Base-by-base conservation (phyloP, 2,888 invertebrate genomes). In the Pristionchus arcanus region DNA sequence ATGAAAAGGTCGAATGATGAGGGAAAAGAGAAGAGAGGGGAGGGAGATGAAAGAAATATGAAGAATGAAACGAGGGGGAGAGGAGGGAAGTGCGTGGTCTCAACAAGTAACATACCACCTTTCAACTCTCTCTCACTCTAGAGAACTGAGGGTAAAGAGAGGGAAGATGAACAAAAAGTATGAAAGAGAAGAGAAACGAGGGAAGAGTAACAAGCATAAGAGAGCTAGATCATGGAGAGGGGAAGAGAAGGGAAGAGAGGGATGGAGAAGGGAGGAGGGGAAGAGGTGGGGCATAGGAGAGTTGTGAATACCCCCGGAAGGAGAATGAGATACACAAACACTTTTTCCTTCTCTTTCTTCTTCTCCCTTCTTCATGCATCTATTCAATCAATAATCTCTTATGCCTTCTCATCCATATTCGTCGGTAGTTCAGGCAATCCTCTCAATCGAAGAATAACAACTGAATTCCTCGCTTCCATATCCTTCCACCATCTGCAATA, bases 401-500 rank as follows among this genome's bases (percentile, higher is more conserved):
- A 83, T 83, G 42, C 53, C 49, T 42, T 83, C 9, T 83, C 83
- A 83, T 71, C 84, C 87, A 68, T 53, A 42, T 85, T 53, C 7
- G 66, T 55, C 19, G 55, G 68, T 28, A 89, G 49, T 68, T 77
- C 53, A 3, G 59, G 53, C 7, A 90, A 81, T 71, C 49, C 71
- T 84, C 63, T 49, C 53, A 89, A 49, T 66, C 42, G 42, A 71
- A 84, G 74, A 59, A 59, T 81, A 25, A 87, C 83, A 25, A 87
- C 71, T 77, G 71, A 81, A 84, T 94, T 94, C 25, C 91, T 90
- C 9, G 93, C 94, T 66, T 92, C 93, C 74, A 90, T 90, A 19
- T 90, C 77, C 77, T 90, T 93, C 96, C 97, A 97, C 98, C 98
- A 99, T 93, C 98, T 90, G 49, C n/a, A 83, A 83, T 49, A 77